Base-by-base conservation (phyloP, 2,888 invertebrate species). In the Helicoverpa assulta region DNA sequence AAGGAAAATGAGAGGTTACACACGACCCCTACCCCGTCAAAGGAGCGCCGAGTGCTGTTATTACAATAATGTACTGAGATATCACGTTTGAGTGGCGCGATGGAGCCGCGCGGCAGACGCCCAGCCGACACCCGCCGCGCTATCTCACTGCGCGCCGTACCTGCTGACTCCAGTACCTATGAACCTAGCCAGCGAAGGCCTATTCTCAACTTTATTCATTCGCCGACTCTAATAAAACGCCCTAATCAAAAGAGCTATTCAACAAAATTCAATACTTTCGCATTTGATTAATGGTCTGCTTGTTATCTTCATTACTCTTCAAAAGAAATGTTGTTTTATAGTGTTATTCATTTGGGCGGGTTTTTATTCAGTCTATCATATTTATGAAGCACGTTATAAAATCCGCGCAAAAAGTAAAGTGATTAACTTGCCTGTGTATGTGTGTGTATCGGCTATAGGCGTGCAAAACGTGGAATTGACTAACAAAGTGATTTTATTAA, bases 1-100 rank as follows among this genome's bases (percentile, higher is more conserved):
- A 91, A 92, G 93, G 95, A 95, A 95, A 95, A 95, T 94, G 94
- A 94, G 93, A 93, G 94, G 94, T 93, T 94, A 93, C 93, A 93
- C 91, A 93, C 91, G 90, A 88, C 88, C 89, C 86, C 83, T 86
- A 83, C 86, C 84, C 89, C 89, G 90, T 95, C 95, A 95, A 94
- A 95, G 94, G 91, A 93, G 89, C 86, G 84, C 88, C 85, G 90
- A 92, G 93, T 93, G 89, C 89, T 91, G 92, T 95, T 95, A 95
- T 95, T 93, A 93, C 91, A 94, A 94, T 94, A 94, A 94, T 93
- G 93, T 93, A 92, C 91, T 89, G 89, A 88, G 89, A 91, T 93
- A 93, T 91, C 92, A 87, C 90, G 89, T 90, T 89, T 90, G 85
- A 91, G 91, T 86, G 89, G 86, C 78, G 77, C 59, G 59, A 7